Base-by-base conservation (phyloP, 2,888 invertebrate species). In the Sphaerophoria taeniata region DNA sequence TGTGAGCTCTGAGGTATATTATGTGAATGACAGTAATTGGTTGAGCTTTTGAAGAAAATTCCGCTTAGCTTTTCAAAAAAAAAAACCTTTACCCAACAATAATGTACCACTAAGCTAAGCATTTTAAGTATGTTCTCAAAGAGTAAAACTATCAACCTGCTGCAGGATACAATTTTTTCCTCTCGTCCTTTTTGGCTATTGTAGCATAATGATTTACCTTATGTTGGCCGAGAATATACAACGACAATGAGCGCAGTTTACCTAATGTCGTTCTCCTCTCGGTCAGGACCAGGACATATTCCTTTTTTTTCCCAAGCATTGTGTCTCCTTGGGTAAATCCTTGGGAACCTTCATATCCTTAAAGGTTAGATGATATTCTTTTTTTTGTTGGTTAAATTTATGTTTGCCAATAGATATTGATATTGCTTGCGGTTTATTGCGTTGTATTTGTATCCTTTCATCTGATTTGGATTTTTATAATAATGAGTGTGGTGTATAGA, bases 401-500 rank as follows among this genome's bases (percentile, higher is more conserved):
- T 85, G 76, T 80, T 71, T 85, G 71, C 75, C 84, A 85, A 85
- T 85, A 80, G 84, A 72, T 85, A 80, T 85, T 85, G 84, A 84
- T 84, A 84, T 80, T 74, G 84, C 75, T 84, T 84, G 84, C 80
- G 84, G 80, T 85, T 85, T 85, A 85, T 85, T 85, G 80, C 72
- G 80, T n/a, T n/a, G n/a, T n/a, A n/a, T n/a, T 72, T 72, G 67
- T 85, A 85, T 85, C 84, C 80, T 80, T 85, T 85, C 84, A 76
- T 85, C 80, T 85, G 67, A 76, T 80, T 80, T 80, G 75, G 80
- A 72, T 71, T 84, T 73, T 61, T 70, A 36, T 70, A 53, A 53
- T 78, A 61, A 60, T 56, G n/a, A n/a, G n/a, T n/a, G n/a, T n/a
- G n/a, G n/a, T n/a, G n/a, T n/a, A n/a, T n/a, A n/a, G 53, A 55